Evolutionary conservation across 2,797 vertebrate genomes (phyloP).

Genomic region (Sarcoramphus papa): DNA sequence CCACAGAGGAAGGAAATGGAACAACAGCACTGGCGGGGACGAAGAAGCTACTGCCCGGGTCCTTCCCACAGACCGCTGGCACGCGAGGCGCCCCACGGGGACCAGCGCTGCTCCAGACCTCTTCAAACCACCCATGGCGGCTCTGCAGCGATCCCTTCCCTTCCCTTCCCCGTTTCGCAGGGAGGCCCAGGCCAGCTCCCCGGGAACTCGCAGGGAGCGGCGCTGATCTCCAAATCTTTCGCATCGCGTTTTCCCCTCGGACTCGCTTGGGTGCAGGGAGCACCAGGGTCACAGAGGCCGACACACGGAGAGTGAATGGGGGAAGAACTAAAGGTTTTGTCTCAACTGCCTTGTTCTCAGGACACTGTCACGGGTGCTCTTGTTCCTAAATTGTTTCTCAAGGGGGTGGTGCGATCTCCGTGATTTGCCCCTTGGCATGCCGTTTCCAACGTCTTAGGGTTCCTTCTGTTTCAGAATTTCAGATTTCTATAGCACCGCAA

Average conservation of each 20-base stretch:
- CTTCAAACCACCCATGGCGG: fast-evolving
- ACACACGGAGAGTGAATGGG: neutral
- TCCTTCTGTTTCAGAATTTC: neutral
- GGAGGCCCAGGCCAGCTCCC: neutral
- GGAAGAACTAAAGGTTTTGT: slow-evolving; percentile 15
- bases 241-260: neutral
- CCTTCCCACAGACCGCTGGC: neutral
- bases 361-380: slow-evolving; percentile 32
- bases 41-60: neutral
- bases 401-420: neutral
- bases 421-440: neutral
- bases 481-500: neutral
- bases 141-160: neutral
- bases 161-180: neutral
- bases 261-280: neutral
- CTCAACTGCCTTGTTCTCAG: slow-evolving; percentile 55
- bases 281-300: neutral
- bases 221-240: neutral
- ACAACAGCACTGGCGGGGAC: slow-evolving; percentile 33
- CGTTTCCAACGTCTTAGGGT: neutral
- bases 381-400: neutral
- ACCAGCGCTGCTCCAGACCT: neutral
- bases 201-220: fast-evolving
- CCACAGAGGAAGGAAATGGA: slow-evolving; percentile 68
- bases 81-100: fast-evolving